Evolutionary conservation across 2,797 vertebrate species (phyloP).

Genomic region (Cheirogaleus major): DNA sequence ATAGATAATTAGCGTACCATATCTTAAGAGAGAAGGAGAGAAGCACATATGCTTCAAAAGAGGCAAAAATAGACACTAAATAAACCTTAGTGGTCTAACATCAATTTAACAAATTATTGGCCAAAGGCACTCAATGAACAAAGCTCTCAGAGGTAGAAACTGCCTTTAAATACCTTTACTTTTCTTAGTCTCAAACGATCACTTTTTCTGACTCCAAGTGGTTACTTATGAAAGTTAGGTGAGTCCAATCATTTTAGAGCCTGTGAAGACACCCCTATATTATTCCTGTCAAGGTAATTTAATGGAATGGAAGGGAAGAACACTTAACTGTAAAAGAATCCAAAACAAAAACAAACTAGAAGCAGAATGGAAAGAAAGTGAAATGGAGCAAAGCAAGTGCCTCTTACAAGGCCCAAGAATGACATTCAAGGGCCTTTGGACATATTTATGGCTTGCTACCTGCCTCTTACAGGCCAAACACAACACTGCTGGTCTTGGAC

Average conservation of each 20-base stretch:
- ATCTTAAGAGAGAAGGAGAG: neutral
- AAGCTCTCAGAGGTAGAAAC: neutral
- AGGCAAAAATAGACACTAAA: neutral
- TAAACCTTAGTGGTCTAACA: neutral
- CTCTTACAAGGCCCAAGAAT: constrained; percentile 95
- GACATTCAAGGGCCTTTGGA: constrained; percentile 84
- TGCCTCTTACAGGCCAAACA: constrained; percentile 97
- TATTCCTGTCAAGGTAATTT: constrained; percentile 1
- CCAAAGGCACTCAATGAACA: constrained; percentile 37
- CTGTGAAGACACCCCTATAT: neutral
- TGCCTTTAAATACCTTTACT: neutral
- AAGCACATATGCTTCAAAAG: constrained; percentile 17
- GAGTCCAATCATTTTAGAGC: neutral
- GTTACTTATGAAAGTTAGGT: constrained; percentile 9
- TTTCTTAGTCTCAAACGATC: constrained; percentile 1
- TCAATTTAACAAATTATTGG: constrained; percentile 7
- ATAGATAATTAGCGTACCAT: neutral
- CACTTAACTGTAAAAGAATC: constrained; percentile 30
- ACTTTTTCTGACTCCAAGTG: neutral
- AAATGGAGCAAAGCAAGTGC: constrained; percentile 88
- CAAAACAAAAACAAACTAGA: constrained; percentile 62
- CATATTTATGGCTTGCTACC: constrained; percentile 89
- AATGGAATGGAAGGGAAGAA: constrained; percentile 39
- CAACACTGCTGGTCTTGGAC: constrained; percentile 85
- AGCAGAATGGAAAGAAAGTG: constrained; percentile 76